These are phyloP conservation scores for Falco novaeseelandiae DNA, from an alignment of 2,797 vertebrate species.

Conservation along the genomic window DNA sequence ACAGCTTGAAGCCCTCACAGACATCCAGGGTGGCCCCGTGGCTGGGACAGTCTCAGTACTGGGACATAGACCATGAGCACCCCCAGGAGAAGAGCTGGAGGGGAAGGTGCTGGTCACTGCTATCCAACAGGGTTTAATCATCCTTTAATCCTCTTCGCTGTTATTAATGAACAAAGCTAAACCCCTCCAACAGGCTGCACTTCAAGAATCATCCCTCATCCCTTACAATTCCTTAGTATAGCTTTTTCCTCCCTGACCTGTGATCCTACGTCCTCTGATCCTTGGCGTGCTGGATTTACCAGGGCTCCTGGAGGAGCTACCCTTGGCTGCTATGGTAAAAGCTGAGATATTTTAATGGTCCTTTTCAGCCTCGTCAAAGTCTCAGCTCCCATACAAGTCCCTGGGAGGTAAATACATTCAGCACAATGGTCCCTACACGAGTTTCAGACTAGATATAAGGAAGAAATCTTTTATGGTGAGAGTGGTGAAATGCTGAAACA, in stretches of 20 bases:
- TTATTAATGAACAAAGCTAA: background rate
- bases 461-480: background rate
- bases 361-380: background rate
- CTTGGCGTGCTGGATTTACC: background rate
- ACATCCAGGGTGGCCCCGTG: background rate
- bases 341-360: background rate
- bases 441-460: background rate
- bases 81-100: background rate
- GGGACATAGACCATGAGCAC: background rate
- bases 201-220: background rate
- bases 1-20: background rate
- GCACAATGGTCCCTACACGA: background rate
- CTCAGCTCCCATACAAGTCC: background rate
- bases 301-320: background rate
- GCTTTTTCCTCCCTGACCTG: background rate
- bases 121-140: background rate
- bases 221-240: background rate
- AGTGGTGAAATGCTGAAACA: background rate
- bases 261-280: background rate
- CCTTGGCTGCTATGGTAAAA: background rate
- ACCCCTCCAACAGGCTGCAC: background rate
- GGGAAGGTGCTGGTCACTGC: background rate
- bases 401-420: background rate
- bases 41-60: rapidly evolving
- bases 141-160: background rate